These are phyloP conservation scores for Sarcophilus harrisii DNA, from an alignment of 2,797 vertebrate genomes.

Conservation along the genomic window DNA sequence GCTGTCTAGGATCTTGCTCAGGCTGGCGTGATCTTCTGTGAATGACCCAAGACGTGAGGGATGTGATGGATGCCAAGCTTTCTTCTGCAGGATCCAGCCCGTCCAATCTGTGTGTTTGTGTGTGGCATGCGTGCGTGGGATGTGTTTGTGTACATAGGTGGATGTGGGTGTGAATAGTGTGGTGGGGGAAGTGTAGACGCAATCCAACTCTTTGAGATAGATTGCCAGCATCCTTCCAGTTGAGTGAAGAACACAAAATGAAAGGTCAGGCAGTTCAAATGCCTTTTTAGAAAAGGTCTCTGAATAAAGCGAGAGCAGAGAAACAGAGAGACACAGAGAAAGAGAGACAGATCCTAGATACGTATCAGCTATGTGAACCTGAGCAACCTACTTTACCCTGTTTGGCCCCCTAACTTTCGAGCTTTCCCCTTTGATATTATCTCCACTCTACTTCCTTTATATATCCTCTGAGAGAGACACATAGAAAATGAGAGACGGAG, in stretches of 20 bases:
- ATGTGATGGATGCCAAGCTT: constrained; percentile 24
- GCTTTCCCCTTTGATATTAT: no score
- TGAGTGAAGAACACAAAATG: neutral
- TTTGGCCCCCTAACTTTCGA: no score
- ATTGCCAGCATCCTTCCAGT: neutral
- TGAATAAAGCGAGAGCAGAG: neutral
- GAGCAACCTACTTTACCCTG: no score
- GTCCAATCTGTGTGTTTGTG: constrained; percentile 3
- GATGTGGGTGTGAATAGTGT: neutral
- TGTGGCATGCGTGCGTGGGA: neutral
- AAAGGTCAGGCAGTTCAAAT: neutral
- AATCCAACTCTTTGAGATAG: neutral
- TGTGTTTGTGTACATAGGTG: neutral
- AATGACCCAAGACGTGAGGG: constrained; percentile 20
- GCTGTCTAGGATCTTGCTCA: constrained; percentile 16
- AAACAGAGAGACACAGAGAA: neutral
- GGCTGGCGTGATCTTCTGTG: constrained; percentile 8
- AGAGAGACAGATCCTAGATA: neutral
- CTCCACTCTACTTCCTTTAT: no score
- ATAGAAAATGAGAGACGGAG: no score
- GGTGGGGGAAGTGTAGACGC: neutral
- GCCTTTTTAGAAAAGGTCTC: neutral
- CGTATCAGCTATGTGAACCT: no score
- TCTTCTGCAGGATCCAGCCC: constrained; percentile 24
- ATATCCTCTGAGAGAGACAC: no score